Evolutionary conservation across 1,140 invertebrate species (phyloP).

Genomic region (Eriosoma lanigerum): DNA sequence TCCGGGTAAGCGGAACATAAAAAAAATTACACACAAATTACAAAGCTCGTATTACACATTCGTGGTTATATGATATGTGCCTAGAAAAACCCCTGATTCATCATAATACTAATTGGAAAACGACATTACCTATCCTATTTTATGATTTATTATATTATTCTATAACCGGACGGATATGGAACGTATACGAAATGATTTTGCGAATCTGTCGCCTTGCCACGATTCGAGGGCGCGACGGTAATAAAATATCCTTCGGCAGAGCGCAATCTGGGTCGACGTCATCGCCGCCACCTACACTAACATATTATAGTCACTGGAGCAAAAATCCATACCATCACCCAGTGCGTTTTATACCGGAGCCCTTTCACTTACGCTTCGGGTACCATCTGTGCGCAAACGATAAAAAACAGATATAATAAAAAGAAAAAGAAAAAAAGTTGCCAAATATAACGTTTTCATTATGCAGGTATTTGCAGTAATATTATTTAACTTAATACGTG

Average conservation of each 20-base stretch:
- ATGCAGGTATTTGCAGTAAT: no score
- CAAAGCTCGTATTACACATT: no score
- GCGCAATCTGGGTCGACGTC: slow-evolving; percentile 47
- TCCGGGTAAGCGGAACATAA: no score
- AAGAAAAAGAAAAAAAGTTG: neutral
- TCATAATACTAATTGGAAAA: no score
- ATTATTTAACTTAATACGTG: no score
- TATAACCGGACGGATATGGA: no score
- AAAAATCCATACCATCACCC: slow-evolving; percentile 39
- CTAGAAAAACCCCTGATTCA: no score
- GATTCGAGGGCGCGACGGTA: neutral
- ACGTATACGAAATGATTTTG: slow-evolving; percentile 3
- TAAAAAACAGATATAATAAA: neutral
- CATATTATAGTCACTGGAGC: neutral
- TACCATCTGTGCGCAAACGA: slow-evolving; percentile 15
- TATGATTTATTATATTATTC: no score
- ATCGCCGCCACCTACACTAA: slow-evolving; percentile 4
- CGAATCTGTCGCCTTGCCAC: slow-evolving; percentile 39
- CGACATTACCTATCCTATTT: no score
- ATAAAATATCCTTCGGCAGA: slow-evolving; percentile 49
- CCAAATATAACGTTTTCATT: neutral
- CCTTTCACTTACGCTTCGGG: neutral
- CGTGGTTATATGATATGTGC: no score
- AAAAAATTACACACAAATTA: no score
- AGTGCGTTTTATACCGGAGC: neutral